Conservation (phyloP, 2,797 vertebrate species). For the Catostomus latipinnis region DNA sequence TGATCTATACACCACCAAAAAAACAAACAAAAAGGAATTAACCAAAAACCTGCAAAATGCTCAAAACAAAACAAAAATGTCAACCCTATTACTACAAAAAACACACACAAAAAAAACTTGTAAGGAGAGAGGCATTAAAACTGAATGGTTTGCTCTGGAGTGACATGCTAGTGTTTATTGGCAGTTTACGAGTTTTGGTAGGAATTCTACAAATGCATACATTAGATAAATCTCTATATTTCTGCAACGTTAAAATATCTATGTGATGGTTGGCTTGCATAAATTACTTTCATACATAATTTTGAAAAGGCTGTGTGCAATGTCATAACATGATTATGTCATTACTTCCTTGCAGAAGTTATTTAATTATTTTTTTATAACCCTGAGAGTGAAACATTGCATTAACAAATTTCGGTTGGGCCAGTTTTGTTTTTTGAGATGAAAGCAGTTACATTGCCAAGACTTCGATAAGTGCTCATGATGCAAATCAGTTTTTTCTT, state of each 20-base stretch:
- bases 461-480: constrained; percentile 11
- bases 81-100: constrained; percentile 50
- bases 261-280: constrained; percentile 37
- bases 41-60: constrained; percentile 47
- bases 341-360: constrained; percentile 58
- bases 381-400: constrained; percentile 77
- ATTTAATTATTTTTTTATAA: constrained; percentile 54
- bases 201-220: constrained; percentile 64
- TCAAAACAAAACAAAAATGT: constrained; percentile 62
- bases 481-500: background rate
- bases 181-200: constrained; percentile 65
- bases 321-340: constrained; percentile 56
- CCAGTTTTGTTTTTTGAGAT: constrained; percentile 32
- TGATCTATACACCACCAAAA: constrained; percentile 48
- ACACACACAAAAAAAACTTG: constrained; percentile 50
- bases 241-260: constrained; percentile 47
- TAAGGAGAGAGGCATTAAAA: constrained; percentile 50
- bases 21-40: constrained; percentile 12
- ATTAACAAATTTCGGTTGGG: constrained; percentile 65
- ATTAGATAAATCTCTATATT: constrained; percentile 56
- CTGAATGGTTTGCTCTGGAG: constrained; percentile 65
- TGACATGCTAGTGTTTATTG: constrained; percentile 79
- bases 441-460: constrained; percentile 43
- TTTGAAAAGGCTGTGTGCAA: constrained; percentile 63
- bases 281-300: background rate